Conservation (phyloP, 2,113 vertebrate genomes). For the Esox niger region DNA sequence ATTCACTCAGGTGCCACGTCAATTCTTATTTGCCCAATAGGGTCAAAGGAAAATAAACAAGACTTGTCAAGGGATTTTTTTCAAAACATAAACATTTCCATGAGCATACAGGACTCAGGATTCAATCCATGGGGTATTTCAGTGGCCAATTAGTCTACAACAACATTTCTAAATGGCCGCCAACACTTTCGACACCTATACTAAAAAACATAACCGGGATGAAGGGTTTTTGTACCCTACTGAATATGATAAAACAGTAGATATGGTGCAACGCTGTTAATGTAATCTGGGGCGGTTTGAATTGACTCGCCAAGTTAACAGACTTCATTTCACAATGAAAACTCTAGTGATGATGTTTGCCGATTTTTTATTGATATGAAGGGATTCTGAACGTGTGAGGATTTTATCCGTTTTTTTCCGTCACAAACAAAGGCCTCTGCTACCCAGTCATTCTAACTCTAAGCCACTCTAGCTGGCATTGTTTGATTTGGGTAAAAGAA, state of each 20-base stretch:
- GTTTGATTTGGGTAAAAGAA: conserved; percentile 37
- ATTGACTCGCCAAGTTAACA: no score
- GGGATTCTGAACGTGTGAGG: no score
- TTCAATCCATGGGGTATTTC: conserved; percentile 32
- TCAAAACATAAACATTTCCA: conserved; percentile 59
- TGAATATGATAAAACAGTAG: no score
- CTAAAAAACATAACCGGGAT: neutral
- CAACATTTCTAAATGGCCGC: conserved; percentile 45
- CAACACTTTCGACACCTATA: conserved; percentile 27
- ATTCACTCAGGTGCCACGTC: conserved; percentile 58
- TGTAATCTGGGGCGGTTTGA: no score
- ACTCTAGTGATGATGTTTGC: no score
- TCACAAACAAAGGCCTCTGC: conserved; percentile 8
- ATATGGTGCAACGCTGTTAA: no score
- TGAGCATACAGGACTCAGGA: conserved; percentile 41
- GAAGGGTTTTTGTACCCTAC: neutral
- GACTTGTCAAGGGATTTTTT: conserved; percentile 45
- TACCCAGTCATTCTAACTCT: conserved; percentile 14
- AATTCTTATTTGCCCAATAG: conserved; percentile 45
- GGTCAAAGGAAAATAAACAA: conserved; percentile 59
- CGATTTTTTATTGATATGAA: no score
- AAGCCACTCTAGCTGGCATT: conserved; percentile 36
- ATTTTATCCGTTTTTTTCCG: no score
- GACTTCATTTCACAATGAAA: no score
- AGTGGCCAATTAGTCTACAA: conserved; percentile 43